phyloP scores from a whole-genome alignment of 1,140 invertebrate species.

The Drosophila insularis region DNA sequence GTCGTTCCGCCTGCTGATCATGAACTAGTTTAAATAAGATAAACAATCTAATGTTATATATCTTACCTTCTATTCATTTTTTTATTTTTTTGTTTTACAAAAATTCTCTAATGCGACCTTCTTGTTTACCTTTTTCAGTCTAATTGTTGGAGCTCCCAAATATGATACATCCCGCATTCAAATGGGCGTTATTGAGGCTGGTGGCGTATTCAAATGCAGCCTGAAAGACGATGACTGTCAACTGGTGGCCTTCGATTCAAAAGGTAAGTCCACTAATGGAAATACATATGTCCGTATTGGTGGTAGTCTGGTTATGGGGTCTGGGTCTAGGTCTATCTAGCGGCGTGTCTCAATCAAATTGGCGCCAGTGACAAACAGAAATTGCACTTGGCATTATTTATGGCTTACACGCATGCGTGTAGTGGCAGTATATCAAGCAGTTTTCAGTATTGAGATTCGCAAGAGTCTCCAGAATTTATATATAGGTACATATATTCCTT shows the following conservation, averaged over 20 bases:
- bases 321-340: slow-evolving; percentile 3
- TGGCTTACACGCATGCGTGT: slow-evolving; percentile 65
- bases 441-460: slow-evolving; percentile 54
- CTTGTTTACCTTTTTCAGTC: slow-evolving; percentile 83
- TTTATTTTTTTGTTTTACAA: too few relatives aligned
- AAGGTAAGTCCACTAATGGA: slow-evolving; percentile 84
- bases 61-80: too few relatives aligned
- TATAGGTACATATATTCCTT: neutral
- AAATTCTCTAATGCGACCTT: neutral
- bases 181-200: slow-evolving; percentile 85
- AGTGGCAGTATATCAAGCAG: slow-evolving; percentile 2
- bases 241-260: slow-evolving; percentile 88
- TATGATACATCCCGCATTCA: slow-evolving; percentile 86
- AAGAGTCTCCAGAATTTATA: slow-evolving; percentile 25
- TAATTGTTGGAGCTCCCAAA: slow-evolving; percentile 91
- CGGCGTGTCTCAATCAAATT: slow-evolving; percentile 16
- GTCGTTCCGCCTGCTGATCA: too few relatives aligned
- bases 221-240: slow-evolving; percentile 85
- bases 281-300: too few relatives aligned
- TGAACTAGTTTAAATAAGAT: too few relatives aligned
- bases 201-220: slow-evolving; percentile 91
- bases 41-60: too few relatives aligned
- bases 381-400: slow-evolving; percentile 59
- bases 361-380: slow-evolving; percentile 47
- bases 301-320: neutral